Evolutionary conservation across 1,140 invertebrate species (phyloP), one percentile per base, ranked within the genome.

Genomic region (Luehdorfia chinensis): DNA sequence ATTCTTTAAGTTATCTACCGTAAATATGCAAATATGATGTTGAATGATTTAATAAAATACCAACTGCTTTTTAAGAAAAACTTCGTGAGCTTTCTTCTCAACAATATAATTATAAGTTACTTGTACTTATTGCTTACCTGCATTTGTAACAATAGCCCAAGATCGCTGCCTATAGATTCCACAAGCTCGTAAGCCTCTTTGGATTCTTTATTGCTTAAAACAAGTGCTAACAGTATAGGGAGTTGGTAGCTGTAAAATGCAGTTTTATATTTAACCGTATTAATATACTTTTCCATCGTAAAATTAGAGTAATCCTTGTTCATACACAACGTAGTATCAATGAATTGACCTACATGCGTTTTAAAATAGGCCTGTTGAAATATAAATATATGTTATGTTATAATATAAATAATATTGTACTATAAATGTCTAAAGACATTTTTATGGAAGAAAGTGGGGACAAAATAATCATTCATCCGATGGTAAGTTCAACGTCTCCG

Each of bases 281-380:
- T 25, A 11, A 25, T 25, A n/a, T 39, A 39, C 14, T 23, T 25
- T 14, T 39, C 36, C 8, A 4, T 25, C n/a, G 36, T 39, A 27
- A 39, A 12, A 25, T 7, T 25, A 6, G 14, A 13, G 7, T 23
- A 39, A 25, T 25, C 6, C 4, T 8, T 39, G 9, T 23, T 21
- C 6, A 2, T 14, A 3, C 21, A 23, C 4, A 23, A 39, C 12
- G 21, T 25, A 0, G 36, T 13, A 23, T 39, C 36, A 0, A 23
- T 8, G n/a, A 25, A 39, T 39, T 39, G 36, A 23, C 36, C 36
- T 13, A 39, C 13, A 11, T 39, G 36, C 6, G 21, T 39, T 12
- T 39, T 39, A 1, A 39, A 39, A 11, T 27, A 39, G 5, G 19
- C 7, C 36, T 39, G 16, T 5, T 14, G 18, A 39, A 9, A 25